These are phyloP conservation scores for Hipposideros larvatus DNA, from an alignment of 2,797 vertebrate species.

Conservation along the genomic window DNA sequence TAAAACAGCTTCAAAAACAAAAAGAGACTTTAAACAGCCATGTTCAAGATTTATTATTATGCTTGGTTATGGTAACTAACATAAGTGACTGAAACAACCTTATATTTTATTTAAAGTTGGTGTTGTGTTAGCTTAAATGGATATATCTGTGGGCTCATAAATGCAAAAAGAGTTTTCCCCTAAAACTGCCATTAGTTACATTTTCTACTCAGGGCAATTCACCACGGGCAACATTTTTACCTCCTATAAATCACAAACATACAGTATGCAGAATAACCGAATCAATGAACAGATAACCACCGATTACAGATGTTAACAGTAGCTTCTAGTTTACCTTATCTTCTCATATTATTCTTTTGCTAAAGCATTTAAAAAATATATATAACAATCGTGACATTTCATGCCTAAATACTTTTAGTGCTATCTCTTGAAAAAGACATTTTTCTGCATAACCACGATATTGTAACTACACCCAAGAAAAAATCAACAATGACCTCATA, in stretches of 20 bases:
- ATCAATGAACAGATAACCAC: neutral
- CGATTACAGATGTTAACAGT: neutral
- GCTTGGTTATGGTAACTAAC: neutral
- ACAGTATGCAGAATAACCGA: neutral
- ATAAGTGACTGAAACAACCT: neutral
- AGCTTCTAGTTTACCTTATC: neutral
- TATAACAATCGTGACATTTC: neutral
- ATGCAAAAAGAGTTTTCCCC: neutral
- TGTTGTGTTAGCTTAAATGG: neutral
- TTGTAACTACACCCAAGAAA: neutral
- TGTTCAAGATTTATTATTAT: neutral
- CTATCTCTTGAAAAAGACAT: neutral
- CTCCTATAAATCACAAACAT: neutral
- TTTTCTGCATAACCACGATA: neutral
- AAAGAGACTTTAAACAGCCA: neutral
- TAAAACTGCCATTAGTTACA: neutral
- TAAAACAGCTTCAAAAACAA: neutral
- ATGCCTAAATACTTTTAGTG: neutral
- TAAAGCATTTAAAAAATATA: neutral
- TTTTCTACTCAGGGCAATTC: neutral
- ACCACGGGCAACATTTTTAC: neutral
- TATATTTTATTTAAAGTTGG: neutral
- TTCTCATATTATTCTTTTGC: neutral
- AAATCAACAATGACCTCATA: neutral
- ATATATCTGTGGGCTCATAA: neutral